Evolutionary conservation across 2,888 invertebrate genomes (phyloP), one percentile per base, ranked within the genome.

Genomic region (Lepidochitona cinerea): DNA sequence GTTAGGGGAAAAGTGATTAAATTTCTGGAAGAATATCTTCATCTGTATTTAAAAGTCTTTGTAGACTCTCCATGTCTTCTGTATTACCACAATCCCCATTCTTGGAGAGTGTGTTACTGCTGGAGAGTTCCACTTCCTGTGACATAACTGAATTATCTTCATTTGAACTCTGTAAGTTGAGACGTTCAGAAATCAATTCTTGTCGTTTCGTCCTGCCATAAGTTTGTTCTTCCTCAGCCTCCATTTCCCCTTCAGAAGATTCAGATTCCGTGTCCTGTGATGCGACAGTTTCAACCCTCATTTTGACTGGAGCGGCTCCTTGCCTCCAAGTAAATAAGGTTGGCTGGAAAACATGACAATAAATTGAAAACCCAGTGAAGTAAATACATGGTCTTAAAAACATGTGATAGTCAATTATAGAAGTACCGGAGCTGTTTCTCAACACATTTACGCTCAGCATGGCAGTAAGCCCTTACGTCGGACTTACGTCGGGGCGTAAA

Each of bases 201-300:
- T n/a, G n/a, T n/a, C 18, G n/a, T 68, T 4, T 37, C 7, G 23
- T 23, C 23, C 23, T 7, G 3, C 7, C 49, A 49, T 1, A 49
- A 23, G n/a, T 0, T 2, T 23, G n/a, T 0, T 33, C 72, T 7
- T 68, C 68, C 33, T 54, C 59, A 37, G 71, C 73, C 18, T 70
- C 67, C 26, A 74, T 73, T 32, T 77, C 76, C n/a, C 64, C 71
- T 5, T 70, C 72, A 4, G 71, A 71, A 1, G 70, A 70, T 12
- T 76, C 79, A 1, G 71, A 53, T 68, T 80, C 78, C 0, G 79
- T 78, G 37, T 75, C 75, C 18, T 72, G 72, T 0, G 73, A 71
- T 73, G 83, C 71, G n/a, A 85, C 71, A 69, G 82, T 80, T 75
- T 85, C 80, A 53, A 84, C 79, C 65, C 77, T 72, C 73, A 84